A percentile compares a stretch with the other conserved stretches of the same genome.
These are phyloP conservation scores for Pogonus chalceus DNA, from an alignment of 1,140 invertebrate species.

Conservation along the genomic window DNA sequence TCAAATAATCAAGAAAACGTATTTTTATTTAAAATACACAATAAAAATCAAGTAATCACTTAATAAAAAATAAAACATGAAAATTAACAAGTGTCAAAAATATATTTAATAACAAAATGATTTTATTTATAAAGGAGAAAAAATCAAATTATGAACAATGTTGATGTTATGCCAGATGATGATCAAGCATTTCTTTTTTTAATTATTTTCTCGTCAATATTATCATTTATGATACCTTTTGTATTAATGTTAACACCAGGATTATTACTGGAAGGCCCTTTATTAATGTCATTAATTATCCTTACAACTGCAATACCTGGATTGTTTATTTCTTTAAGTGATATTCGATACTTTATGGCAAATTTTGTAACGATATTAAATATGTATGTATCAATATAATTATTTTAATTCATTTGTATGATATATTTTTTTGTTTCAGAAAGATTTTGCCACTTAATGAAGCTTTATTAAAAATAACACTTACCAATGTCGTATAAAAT, in stretches of 20 bases:
- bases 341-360: conserved; percentile 13
- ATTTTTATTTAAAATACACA: too few species aligned
- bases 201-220: conserved; percentile 16
- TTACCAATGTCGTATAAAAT: conserved; percentile 73
- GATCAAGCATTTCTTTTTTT: conserved; percentile 17
- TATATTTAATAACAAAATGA: not conserved
- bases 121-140: not conserved
- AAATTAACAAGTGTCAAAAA: not conserved
- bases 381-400: conserved; percentile 7
- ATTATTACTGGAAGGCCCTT: conserved; percentile 15
- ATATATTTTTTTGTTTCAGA: conserved; percentile 1
- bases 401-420: not conserved
- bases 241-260: conserved; percentile 17
- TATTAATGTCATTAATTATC: conserved; percentile 13
- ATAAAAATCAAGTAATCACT: too few species aligned
- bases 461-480: conserved; percentile 23
- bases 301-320: conserved; percentile 14
- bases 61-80: too few species aligned
- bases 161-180: conserved; percentile 9
- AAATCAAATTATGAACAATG: conserved; percentile 2
- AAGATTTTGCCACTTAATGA: not conserved
- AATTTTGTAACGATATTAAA: conserved; percentile 11
- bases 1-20: too few species aligned
- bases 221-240: conserved; percentile 19
- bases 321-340: conserved; percentile 15